Evolutionary conservation across 2,797 vertebrate genomes (phyloP), one percentile per base, ranked within the genome.

Genomic region (Manis javanica): DNA sequence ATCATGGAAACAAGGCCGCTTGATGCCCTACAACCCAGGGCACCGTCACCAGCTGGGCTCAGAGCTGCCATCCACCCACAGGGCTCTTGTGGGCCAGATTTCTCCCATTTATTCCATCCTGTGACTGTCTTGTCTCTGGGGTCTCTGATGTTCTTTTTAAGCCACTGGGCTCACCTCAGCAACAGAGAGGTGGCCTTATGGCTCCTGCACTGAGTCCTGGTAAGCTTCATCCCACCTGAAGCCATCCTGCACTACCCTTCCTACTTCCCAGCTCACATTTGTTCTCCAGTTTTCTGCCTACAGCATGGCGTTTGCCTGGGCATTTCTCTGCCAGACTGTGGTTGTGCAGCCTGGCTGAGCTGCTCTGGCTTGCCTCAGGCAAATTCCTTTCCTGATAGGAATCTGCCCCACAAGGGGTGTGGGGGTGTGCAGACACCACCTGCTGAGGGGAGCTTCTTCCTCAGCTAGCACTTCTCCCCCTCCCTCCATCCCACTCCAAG

Each of bases 401-500:
- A 12, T 16, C 1, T 11, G 26, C 46, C 23, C 24, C 71, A 74
- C 46, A 46, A 12, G 46, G 46, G 3, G 57, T 6, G 7, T 82
- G 46, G 42, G n/a, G 39, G 16, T 51, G 7, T 14, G 7, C 12
- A 83, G 61, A 55, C 34, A 42, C 11, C 31, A 53, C 14, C 57
- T 31, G 29, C 83, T 66, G 66, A 74, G 24, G 4, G 31, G n/a
- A 78, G 39, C 16, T 12, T 57, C 71, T 46, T 74, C 57, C 82
- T 61, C 39, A 4, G 51, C 1, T 37, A 46, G 37, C 23, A 26
- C 23, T 87, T 74, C 78, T 88, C 46, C 68, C 24, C 37, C 2
- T 2, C 2, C 8, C 1, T 0, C 7, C 3, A 3, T 2, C 15
- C 11, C 0, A 11, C 24, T 19, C 46, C 46, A 46, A 2, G 46